phyloP scores from a whole-genome alignment of 2,888 invertebrate genomes.

The Odontocerum albicorne region DNA sequence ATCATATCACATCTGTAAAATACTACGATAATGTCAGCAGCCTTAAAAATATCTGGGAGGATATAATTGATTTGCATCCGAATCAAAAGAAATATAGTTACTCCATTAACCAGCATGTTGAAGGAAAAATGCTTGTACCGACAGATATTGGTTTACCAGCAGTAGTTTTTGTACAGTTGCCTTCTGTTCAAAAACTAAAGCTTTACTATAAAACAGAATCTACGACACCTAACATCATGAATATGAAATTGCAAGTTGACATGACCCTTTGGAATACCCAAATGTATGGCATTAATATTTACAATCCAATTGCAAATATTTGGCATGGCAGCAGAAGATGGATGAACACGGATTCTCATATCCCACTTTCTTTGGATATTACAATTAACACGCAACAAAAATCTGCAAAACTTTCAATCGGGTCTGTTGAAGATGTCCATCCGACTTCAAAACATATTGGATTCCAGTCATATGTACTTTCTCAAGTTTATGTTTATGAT shows the following conservation, averaged over 20 bases:
- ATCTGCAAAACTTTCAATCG: conserved; percentile 41
- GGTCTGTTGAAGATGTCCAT: conserved; percentile 38
- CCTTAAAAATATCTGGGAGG: not conserved
- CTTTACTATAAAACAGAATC: not conserved
- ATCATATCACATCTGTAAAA: conserved; percentile 34
- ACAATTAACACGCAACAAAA: conserved; percentile 40
- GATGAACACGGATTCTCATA: conserved; percentile 39
- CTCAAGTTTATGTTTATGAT: conserved; percentile 43
- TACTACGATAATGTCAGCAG: conserved; percentile 22
- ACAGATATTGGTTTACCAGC: conserved; percentile 15
- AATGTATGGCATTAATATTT: conserved; percentile 40
- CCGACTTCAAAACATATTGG: conserved; percentile 36
- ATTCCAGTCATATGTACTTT: conserved; percentile 41
- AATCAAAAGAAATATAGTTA: not conserved
- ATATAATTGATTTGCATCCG: not conserved
- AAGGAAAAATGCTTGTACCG: conserved; percentile 39
- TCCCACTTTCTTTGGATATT: conserved; percentile 42
- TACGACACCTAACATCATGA: not conserved
- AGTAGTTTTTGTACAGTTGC: conserved; percentile 2
- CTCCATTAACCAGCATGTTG: conserved; percentile 13
- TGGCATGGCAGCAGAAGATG: conserved; percentile 47
- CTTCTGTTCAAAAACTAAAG: conserved; percentile 14
- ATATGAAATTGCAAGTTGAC: conserved; percentile 40
- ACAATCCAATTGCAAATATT: conserved; percentile 47
- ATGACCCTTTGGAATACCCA: conserved; percentile 42